These are phyloP conservation scores for Burhinus bistriatus DNA, from an alignment of 2,113 vertebrate genomes.

Conservation along the genomic window DNA sequence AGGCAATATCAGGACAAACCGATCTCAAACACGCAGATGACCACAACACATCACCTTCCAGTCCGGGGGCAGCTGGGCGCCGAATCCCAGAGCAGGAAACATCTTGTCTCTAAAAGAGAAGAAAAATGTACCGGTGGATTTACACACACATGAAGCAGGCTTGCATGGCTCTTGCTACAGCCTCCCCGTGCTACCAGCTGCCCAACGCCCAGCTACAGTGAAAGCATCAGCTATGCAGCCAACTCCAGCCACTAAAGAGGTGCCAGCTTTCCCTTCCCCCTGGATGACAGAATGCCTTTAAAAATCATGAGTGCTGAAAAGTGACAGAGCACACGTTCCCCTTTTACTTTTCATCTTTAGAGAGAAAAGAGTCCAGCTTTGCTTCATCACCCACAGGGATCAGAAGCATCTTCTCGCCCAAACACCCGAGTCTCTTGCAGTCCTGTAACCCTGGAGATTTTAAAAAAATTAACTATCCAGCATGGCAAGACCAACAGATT, in stretches of 20 bases:
- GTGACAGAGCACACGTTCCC: not conserved
- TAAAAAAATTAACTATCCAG: not conserved
- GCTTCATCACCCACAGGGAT: not conserved
- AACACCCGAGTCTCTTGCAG: not conserved
- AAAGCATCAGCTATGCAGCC: not conserved
- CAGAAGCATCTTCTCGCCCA: not conserved
- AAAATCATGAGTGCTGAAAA: not conserved
- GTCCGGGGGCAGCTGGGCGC: conserved; percentile 95
- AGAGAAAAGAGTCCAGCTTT: not conserved
- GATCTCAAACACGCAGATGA: not conserved
- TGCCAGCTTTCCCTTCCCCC: not conserved
- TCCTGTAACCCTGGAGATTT: not conserved
- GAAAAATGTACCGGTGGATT: not conserved
- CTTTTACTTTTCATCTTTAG: not conserved
- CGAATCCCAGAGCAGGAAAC: conserved; percentile 98
- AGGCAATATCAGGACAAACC: not conserved
- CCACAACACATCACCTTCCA: conserved; percentile 87
- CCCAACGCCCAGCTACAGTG: not conserved
- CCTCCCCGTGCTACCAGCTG: not conserved
- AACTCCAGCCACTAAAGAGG: no score
- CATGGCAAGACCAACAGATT: not conserved
- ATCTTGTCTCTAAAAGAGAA: conserved; percentile 90
- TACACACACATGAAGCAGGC: not conserved
- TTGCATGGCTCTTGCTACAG: not conserved
- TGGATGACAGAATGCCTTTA: not conserved